Evolutionary conservation across 2,888 invertebrate species (phyloP).

Genomic region (Thereva unica): DNA sequence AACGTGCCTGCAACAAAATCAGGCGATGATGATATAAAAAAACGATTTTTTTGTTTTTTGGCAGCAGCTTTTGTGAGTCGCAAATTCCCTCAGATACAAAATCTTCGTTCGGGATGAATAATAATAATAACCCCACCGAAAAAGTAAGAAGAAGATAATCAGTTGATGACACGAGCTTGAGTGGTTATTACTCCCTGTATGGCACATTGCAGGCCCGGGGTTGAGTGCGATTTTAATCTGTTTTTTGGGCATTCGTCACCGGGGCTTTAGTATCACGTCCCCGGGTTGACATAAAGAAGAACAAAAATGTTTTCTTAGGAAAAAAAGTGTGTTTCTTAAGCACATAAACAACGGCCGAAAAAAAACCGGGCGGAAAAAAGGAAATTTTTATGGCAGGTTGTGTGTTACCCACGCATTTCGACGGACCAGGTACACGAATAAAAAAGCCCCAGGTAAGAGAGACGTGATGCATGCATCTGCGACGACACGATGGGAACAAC

Average conservation of each 20-base stretch:
- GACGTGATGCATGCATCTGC: slow-evolving; percentile 16
- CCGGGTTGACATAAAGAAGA: slow-evolving; percentile 36
- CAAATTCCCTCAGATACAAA: too few relatives aligned
- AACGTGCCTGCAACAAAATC: neutral
- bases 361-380: slow-evolving; percentile 15
- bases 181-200: slow-evolving; percentile 10
- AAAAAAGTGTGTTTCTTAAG: slow-evolving; percentile 17
- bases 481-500: slow-evolving; percentile 17
- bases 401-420: slow-evolving; percentile 36
- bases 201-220: neutral
- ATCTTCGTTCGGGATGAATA: too few relatives aligned
- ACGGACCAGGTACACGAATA: slow-evolving; percentile 1
- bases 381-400: slow-evolving; percentile 36
- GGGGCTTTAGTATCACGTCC: slow-evolving; percentile 33
- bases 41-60: too few relatives aligned
- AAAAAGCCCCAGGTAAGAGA: neutral
- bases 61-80: too few relatives aligned
- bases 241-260: slow-evolving; percentile 18
- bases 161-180: slow-evolving; percentile 20
- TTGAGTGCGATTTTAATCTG: slow-evolving; percentile 30
- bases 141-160: neutral
- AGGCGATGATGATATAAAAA: too few relatives aligned
- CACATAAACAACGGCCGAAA: slow-evolving; percentile 22
- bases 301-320: slow-evolving; percentile 14
- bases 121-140: neutral